A percentile compares a stretch with the other conserved stretches of the same genome.
Evolutionary conservation across 2,113 vertebrate species (phyloP).

Genomic region (Psilopsiagon aymara): DNA sequence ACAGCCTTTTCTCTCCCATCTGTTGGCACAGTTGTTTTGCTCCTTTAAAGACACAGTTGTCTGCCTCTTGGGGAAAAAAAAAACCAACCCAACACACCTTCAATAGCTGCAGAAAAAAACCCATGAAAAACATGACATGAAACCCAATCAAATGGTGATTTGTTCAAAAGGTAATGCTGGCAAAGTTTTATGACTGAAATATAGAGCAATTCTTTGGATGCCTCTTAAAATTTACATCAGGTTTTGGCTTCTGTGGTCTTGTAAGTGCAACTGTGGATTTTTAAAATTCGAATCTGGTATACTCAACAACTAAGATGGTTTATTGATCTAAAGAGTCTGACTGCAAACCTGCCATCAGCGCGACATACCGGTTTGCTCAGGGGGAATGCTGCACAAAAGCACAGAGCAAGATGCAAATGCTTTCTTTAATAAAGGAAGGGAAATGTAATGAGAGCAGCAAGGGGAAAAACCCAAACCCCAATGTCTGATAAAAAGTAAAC

Average conservation of each 20-base stretch:
- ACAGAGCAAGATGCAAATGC: neutral
- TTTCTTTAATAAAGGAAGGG: neutral
- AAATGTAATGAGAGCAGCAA: conserved; percentile 1
- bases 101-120: neutral
- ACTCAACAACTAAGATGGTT: conserved; percentile 15
- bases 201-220: neutral
- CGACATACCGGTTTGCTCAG: neutral
- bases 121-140: neutral
- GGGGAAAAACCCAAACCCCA: neutral
- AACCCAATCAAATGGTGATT: neutral
- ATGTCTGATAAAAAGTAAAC: conserved; percentile 25
- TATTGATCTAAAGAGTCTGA: conserved; percentile 20
- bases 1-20: conserved; percentile 53
- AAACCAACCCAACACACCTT: neutral
- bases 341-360: neutral
- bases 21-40: conserved; percentile 64
- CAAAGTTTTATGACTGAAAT: neutral
- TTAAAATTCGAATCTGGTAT: conserved; percentile 55
- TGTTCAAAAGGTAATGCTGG: neutral
- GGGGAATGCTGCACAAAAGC: neutral
- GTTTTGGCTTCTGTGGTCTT: conserved; percentile 10
- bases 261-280: conserved; percentile 1
- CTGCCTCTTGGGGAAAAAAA: neutral
- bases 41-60: conserved; percentile 46
- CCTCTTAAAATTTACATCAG: conserved; percentile 2